Evolutionary conservation across 2,797 vertebrate species (phyloP), one percentile per base, ranked within the genome.

Genomic region (Spinibarbus caldwelli): DNA sequence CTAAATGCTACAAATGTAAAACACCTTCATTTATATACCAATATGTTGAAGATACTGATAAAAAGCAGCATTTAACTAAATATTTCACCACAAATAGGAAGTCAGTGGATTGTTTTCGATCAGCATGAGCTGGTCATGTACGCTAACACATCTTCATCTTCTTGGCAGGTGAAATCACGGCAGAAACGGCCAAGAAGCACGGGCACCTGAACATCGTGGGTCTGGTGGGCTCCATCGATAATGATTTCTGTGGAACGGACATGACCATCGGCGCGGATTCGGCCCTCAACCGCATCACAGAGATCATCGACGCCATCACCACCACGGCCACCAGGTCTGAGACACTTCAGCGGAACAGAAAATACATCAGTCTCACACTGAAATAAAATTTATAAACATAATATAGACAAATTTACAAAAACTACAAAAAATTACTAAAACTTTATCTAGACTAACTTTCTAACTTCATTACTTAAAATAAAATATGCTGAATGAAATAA

Each of bases 251-350:
- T 0, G 98, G 98, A 83, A 99, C 98, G 0, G 98, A 99, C 92
- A 99, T 99, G 98, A 99, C 98, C 89, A 99, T 99, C 0, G 98
- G 98, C 26, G 97, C 97, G 0, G 97, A 99, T 91, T 99, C 97
- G 0, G 98, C 98, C 0, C 93, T 99, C 88, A 96, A 99, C 82
- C 96, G 98, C 86, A 99, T 99, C 92, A 98, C 97, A 92, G 97
- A 98, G 91, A 96, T 98, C 80, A 95, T 98, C 0, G 98, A 99
- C 0, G 97, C 98, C 67, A 99, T 98, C 92, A 97, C 96, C 92
- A 99, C 98, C 66, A 98, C 97, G 0, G 97, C 97, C 0, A 96
- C 97, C 90, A 99, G 97, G 97, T 97, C 71, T 92, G 93, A 49
- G 3, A 1, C 21, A 14, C 64, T 3, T 2, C 54, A n/a, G 8